Evolutionary conservation across 2,113 vertebrate species (phyloP), one percentile per base, ranked within the genome.

Genomic region (Maccullochella peelii): DNA sequence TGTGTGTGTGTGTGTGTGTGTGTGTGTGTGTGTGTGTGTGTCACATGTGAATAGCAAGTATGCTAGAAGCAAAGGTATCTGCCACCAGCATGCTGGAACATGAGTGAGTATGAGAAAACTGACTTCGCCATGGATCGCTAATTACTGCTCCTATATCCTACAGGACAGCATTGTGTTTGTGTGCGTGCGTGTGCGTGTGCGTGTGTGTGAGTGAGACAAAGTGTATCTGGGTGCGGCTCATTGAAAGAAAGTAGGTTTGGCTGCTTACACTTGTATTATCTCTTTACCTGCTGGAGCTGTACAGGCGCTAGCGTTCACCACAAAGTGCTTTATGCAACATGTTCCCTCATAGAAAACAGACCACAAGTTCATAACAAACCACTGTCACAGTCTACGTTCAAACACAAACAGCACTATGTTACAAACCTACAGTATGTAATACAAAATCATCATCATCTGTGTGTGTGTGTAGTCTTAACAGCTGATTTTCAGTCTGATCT

Each of bases 71-170:
- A 7, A 44, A 82, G 89, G 88, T 73, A 93, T 94, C 83, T 94
- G 86, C 79, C 91, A 92, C 74, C 70, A 72, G 82, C 90, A 23
- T 90, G 94, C 85, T 85, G 68, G 68, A 86, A 91, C 87, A 84
- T 61, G 94, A 88, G 71, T 11, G 67, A 77, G 54, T 59, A 72
- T 82, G 80, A 89, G 79, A 92, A 82, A 76, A 80, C 55, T 73
- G 52, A 82, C 76, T 92, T 91, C 11, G 38, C 80, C 55, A 14
- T 5, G 30, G 49, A 69, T 38, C 61, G 55, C 79, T 81, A 94
- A 94, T 92, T 90, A 82, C 74, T 76, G 82, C 71, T 74, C 61
- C 57, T 79, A 47, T 38, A 77, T 54, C 73, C 59, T 57, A 42
- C 47, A 74, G 57, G 74, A 77, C 44, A 78, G 44, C 21, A 23